Conservation (phyloP, 2,888 invertebrate genomes). For the Cyrtodaria siliqua region DNA sequence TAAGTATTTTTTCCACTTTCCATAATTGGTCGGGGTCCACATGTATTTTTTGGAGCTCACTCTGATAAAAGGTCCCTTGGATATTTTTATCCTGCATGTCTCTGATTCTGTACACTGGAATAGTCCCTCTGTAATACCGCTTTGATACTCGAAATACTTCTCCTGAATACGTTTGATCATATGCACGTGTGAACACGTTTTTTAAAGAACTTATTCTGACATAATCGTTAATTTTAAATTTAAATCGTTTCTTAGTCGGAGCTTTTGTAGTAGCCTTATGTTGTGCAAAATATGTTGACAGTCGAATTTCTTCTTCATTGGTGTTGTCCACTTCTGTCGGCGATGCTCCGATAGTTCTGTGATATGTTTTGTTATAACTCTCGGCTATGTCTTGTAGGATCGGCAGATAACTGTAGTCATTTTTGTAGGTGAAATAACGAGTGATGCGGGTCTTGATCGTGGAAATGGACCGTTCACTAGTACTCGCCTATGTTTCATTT, state of each 20-base stretch:
- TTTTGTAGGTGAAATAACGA: slow-evolving; percentile 51
- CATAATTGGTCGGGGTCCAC: slow-evolving; percentile 35
- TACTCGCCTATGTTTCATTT: slow-evolving; percentile 55
- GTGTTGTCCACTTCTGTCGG: slow-evolving; percentile 41
- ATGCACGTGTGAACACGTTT: slow-evolving; percentile 49
- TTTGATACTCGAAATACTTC: slow-evolving; percentile 57
- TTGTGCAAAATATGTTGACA: slow-evolving; percentile 38
- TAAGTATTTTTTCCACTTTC: slow-evolving; percentile 58
- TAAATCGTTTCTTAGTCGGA: slow-evolving; percentile 33
- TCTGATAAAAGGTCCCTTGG: slow-evolving; percentile 58
- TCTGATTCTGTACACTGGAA: slow-evolving; percentile 50
- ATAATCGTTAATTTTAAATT: slow-evolving; percentile 55
- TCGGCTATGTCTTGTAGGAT: slow-evolving; percentile 47
- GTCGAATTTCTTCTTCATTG: slow-evolving; percentile 49
- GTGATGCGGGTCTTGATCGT: slow-evolving; percentile 43
- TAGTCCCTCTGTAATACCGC: slow-evolving; percentile 42
- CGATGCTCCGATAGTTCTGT: slow-evolving; percentile 62
- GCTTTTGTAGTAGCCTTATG: background rate
- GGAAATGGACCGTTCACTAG: slow-evolving; percentile 51
- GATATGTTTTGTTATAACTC: slow-evolving; percentile 62
- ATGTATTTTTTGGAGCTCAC: slow-evolving; percentile 55
- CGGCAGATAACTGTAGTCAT: slow-evolving; percentile 43
- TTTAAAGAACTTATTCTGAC: slow-evolving; percentile 50
- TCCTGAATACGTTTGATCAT: slow-evolving; percentile 51
- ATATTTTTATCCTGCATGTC: slow-evolving; percentile 50